phyloP scores from a whole-genome alignment of 2,888 invertebrate species.

The Cremastinae sp. region DNA sequence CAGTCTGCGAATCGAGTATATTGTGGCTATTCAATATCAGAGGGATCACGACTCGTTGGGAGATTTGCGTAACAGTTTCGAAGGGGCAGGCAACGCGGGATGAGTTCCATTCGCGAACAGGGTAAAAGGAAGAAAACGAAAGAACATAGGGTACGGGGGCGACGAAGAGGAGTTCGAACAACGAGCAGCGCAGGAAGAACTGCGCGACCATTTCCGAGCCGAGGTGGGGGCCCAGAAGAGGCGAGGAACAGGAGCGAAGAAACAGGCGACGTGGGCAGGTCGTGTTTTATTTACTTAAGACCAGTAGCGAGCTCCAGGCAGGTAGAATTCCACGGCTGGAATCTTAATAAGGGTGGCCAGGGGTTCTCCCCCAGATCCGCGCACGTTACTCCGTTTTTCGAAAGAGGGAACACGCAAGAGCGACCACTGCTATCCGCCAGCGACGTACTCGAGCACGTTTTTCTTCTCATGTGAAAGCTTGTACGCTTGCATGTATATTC shows the following conservation, averaged over 20 bases:
- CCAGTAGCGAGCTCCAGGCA: slow-evolving; percentile 78
- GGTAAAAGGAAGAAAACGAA: slow-evolving; percentile 38
- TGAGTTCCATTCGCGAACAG: slow-evolving; percentile 42
- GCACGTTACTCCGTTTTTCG: slow-evolving; percentile 8
- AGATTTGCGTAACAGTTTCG: slow-evolving; percentile 21
- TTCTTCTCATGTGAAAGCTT: slow-evolving; percentile 15
- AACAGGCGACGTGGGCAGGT: slow-evolving; percentile 73
- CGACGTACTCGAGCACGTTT: slow-evolving; percentile 43
- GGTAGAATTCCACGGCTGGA: slow-evolving; percentile 80
- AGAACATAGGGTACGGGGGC: slow-evolving; percentile 37
- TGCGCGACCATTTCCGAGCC: slow-evolving; percentile 22
- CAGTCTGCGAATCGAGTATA: too few relatives aligned
- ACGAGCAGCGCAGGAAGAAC: slow-evolving; percentile 49
- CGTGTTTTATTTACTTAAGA: slow-evolving; percentile 80
- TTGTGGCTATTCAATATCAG: background rate
- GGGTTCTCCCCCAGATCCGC: slow-evolving; percentile 71
- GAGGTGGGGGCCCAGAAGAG: slow-evolving; percentile 28
- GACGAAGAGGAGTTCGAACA: slow-evolving; percentile 58
- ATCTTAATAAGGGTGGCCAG: slow-evolving; percentile 80
- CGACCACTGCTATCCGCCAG: slow-evolving; percentile 15
- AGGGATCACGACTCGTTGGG: background rate
- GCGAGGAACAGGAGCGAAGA: slow-evolving; percentile 59
- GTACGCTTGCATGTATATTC: background rate
- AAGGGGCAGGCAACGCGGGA: slow-evolving; percentile 35
- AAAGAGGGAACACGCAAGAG: slow-evolving; percentile 9